Percentiles rank a stretch among this genome's conserved stretches.
phyloP scores from a whole-genome alignment of 2,888 invertebrate genomes.

The Alviniconcha strummeri region DNA sequence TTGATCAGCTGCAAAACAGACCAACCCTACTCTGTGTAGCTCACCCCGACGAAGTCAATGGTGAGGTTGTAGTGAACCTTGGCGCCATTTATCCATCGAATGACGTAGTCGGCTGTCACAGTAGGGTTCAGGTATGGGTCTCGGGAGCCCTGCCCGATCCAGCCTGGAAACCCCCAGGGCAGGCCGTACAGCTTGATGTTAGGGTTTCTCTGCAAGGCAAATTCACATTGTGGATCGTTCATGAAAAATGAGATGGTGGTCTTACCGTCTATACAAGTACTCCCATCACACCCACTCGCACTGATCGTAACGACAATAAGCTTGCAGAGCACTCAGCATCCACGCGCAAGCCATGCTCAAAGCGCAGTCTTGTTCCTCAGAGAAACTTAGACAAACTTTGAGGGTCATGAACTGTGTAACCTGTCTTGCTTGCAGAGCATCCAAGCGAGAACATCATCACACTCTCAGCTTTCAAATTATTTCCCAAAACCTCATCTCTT shows the following conservation, averaged over 20 bases:
- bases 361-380: no score
- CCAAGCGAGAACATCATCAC: no score
- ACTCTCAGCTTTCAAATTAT: no score
- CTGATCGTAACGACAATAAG: no score
- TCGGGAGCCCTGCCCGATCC: conserved; percentile 66
- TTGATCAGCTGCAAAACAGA: background rate
- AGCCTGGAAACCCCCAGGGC: conserved; percentile 74
- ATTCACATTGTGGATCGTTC: background rate
- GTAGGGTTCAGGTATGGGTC: conserved; percentile 60
- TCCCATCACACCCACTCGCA: no score
- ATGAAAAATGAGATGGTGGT: background rate
- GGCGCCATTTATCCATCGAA: conserved; percentile 70
- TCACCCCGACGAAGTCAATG: conserved; percentile 71
- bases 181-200: conserved; percentile 71
- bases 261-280: no score
- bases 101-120: conserved; percentile 64
- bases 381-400: no score
- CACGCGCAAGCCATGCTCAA: no score
- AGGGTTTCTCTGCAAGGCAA: conserved; percentile 70
- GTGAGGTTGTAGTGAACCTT: conserved; percentile 62
- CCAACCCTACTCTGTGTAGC: background rate
- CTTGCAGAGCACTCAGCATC: no score
- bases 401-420: no score
- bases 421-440: no score
- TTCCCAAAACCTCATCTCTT: no score